Base-by-base conservation (phyloP, 1,140 invertebrate genomes). In the Solenopsis invicta region DNA sequence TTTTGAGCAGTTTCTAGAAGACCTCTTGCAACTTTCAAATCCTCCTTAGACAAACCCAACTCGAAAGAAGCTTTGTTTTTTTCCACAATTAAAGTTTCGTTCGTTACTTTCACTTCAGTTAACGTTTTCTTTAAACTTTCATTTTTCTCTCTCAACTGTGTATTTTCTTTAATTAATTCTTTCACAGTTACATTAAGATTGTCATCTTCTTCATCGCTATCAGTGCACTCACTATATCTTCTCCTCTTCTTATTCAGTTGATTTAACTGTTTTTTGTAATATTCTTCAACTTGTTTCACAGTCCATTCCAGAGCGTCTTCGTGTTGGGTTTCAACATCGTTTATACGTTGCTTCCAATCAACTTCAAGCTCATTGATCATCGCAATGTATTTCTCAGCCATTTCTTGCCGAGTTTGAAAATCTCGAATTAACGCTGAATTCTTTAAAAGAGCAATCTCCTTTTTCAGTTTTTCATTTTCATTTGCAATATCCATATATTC, bases 331-430 rank as follows among this genome's bases (percentile, higher is more conserved):
- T 95, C 94, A 6, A 94, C 90, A 48, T 94, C 90, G 62, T 88
- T 80, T n/a, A 95, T 87, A 45, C 91, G 92, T 88, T 91, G 94
- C 93, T 92, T 93, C 89, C 93, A 94, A 74, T 94, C 85, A 0
- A 37, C 12, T 81, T 95, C 94, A 45, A 93, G 61, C 41, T 92
- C 88, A 13, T 92, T 89, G 76, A 95, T 93, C 87, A 95, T 94
- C 59, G 88, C 84, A 18, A 85, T 87, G 29, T 94, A 95, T 71
- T 89, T 92, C 8, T 93, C 88, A 0, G 92, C 84, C 90, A 95
- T 88, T 92, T 95, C 94, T 12, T 94, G 86, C 0, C 95, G 94
- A 56, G 91, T 95, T 85, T 93, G 67, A 12, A 94, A 54, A 77
- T 95, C 95, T 59, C 85, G 92, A 24, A 82, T 88, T 16, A 94